Base-by-base conservation (phyloP, 2,797 vertebrate species). In the Lutjanus campechanus region DNA sequence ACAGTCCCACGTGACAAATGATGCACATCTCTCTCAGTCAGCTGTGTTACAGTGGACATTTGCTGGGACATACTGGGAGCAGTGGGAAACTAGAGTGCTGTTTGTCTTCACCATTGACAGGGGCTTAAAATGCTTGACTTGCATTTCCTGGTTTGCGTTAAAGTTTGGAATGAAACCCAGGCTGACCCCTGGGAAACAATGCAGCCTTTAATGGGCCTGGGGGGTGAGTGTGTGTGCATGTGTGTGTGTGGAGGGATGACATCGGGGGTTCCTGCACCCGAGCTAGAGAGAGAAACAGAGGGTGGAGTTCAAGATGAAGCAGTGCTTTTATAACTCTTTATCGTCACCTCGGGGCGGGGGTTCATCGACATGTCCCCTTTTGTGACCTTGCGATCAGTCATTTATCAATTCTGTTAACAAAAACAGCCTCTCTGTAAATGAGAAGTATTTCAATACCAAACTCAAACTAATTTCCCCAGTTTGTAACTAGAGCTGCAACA, bases 131-230 rank as follows among this genome's bases (percentile, higher is more conserved):
- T 86, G 92, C 93, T 94, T 83, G 59, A 77, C 85, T 88, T 93
- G 89, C 91, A 94, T 95, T 96, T 96, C 93, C 91, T 91, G 95
- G 82, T 96, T 94, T 96, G 94, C 29, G 87, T 96, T 95, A 95
- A 96, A 95, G 95, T 95, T 89, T 92, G 93, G 94, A 96, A 95
- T 96, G 95, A 97, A 97, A 96, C 96, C 95, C 89, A 88, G 94
- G 93, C 86, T 97, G 97, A 97, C 96, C 96, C 90, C 93, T 94
- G 85, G 93, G 91, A 95, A 97, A 98, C 97, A 97, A 97, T 97
- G 93, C 94, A 80, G 91, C 94, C 95, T 97, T 97, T 97, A 97
- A 96, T 96, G 95, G 96, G 91, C 85, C 93, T 90, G 7, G 82
- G 85, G 95, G 94, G 92, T 36, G 29, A 91, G 89, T 89, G 90